phyloP scores from a whole-genome alignment of 2,113 vertebrate species.

The Corythornis cristatus region DNA sequence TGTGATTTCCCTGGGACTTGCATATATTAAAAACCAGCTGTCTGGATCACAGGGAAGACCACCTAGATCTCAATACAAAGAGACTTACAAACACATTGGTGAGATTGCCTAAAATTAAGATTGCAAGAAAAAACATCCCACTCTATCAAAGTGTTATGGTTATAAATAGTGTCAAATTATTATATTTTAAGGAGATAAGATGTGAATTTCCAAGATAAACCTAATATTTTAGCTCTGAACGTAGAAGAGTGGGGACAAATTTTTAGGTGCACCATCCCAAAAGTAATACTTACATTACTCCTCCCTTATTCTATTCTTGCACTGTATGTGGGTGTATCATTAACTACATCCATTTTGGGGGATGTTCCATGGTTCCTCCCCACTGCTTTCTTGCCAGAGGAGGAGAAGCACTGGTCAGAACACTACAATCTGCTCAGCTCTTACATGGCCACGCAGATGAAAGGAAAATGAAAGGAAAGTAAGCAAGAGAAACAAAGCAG shows the following conservation, averaged over 20 bases:
- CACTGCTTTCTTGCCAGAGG: slow-evolving; percentile 60
- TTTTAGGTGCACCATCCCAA: slow-evolving; percentile 19
- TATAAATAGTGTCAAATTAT: not conserved
- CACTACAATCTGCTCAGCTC: slow-evolving; percentile 55
- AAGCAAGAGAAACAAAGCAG: slow-evolving; percentile 35
- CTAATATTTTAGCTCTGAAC: not conserved
- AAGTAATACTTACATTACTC: slow-evolving; percentile 60
- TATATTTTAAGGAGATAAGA: not conserved
- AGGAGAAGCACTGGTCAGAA: slow-evolving; percentile 56
- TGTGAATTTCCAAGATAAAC: not conserved
- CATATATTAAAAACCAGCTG: not conserved
- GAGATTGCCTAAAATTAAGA: not conserved
- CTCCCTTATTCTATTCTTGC: slow-evolving; percentile 60
- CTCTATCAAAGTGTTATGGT: not conserved
- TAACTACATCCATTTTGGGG: slow-evolving; percentile 61
- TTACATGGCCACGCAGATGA: slow-evolving; percentile 52
- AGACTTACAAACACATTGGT: not conserved
- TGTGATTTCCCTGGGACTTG: not conserved
- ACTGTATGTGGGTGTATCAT: slow-evolving; percentile 46
- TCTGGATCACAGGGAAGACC: not conserved
- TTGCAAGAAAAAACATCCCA: not conserved
- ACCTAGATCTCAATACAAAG: not conserved
- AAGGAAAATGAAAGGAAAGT: slow-evolving; percentile 29
- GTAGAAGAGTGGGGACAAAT: not conserved
- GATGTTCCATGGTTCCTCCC: slow-evolving; percentile 42